phyloP scores from a whole-genome alignment of 1,140 invertebrate species.

The Dermatophagoides farinae region DNA sequence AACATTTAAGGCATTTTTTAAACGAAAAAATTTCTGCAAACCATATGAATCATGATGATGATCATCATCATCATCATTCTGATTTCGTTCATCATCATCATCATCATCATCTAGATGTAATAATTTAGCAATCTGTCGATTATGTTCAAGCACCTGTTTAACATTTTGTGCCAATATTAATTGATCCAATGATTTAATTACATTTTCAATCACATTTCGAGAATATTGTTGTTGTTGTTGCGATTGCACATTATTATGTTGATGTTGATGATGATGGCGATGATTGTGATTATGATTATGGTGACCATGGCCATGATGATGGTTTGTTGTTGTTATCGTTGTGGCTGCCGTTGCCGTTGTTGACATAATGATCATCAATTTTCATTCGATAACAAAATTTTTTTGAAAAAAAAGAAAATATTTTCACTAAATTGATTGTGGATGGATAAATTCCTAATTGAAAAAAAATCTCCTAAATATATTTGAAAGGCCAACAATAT shows the following conservation, averaged over 20 bases:
- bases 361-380: too few species aligned
- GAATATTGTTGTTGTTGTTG: not conserved
- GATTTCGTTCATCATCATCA: too few species aligned
- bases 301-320: too few species aligned
- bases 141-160: not conserved
- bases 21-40: not conserved
- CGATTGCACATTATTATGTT: not conserved
- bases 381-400: too few species aligned
- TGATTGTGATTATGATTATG: too few species aligned
- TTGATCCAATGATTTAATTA: not conserved
- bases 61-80: not conserved
- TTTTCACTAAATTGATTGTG: too few species aligned
- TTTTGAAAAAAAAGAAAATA: too few species aligned
- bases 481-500: too few species aligned
- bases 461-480: too few species aligned
- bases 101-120: not conserved
- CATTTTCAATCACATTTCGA: conserved; percentile 6
- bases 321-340: too few species aligned
- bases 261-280: not conserved
- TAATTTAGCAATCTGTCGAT: not conserved
- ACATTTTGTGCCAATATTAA: not conserved
- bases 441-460: too few species aligned
- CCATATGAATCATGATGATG: not conserved
- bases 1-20: not conserved
- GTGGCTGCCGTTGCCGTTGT: too few species aligned